Percentiles rank a stretch among this genome's conserved stretches.
phyloP scores from a whole-genome alignment of 2,797 vertebrate genomes.

The Gambusia yucatana region DNA sequence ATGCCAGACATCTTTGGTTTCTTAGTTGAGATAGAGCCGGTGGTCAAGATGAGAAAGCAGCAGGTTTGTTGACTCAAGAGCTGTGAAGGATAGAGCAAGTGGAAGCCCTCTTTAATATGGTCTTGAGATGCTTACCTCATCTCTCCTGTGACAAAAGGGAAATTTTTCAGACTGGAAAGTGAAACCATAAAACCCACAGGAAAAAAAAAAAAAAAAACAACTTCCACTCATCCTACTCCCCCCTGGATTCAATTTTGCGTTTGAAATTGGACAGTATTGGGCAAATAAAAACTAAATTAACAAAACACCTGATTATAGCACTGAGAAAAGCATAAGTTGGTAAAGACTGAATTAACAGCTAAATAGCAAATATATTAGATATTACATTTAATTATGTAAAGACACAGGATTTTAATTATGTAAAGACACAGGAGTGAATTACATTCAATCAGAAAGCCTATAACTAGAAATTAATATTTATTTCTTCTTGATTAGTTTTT shows the following conservation, averaged over 20 bases:
- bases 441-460: background rate
- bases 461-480: background rate
- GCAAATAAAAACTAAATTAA: background rate
- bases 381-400: background rate
- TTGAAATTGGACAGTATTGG: background rate
- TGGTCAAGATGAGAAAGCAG: background rate
- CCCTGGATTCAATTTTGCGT: background rate
- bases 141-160: conserved; percentile 40
- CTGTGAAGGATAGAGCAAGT: conserved; percentile 16
- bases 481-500: background rate
- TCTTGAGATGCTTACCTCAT: conserved; percentile 7
- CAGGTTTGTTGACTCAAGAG: conserved; percentile 9
- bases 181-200: conserved; percentile 45
- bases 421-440: background rate
- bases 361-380: background rate
- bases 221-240: background rate
- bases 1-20: conserved; percentile 57
- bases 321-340: background rate
- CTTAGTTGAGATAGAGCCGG: conserved; percentile 4
- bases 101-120: conserved; percentile 49
- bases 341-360: background rate
- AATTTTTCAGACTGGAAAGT: conserved; percentile 57
- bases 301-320: background rate
- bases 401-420: background rate
- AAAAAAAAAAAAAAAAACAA: background rate